A percentile compares a stretch with the other conserved stretches of the same genome.
These are phyloP conservation scores for Campoletis raptor DNA, from an alignment of 2,888 invertebrate genomes.

Conservation along the genomic window DNA sequence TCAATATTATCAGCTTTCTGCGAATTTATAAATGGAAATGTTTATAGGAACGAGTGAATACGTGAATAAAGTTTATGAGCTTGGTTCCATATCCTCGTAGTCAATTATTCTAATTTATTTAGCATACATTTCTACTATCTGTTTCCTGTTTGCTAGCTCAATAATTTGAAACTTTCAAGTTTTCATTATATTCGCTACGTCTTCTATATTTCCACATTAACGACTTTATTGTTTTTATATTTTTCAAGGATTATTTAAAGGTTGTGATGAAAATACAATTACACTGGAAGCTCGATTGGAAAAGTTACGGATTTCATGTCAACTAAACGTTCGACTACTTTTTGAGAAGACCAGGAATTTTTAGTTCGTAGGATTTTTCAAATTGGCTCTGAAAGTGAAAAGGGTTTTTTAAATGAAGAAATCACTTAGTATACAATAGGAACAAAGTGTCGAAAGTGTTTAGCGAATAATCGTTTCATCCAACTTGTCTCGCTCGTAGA, in stretches of 20 bases:
- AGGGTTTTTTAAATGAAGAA: neutral
- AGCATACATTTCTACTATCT: neutral
- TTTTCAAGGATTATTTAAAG: neutral
- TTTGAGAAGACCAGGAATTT: neutral
- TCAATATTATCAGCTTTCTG: neutral
- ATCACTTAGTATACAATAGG: neutral
- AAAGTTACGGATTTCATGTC: neutral
- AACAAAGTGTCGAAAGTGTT: neutral
- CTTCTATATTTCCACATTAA: neutral
- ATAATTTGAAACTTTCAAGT: neutral
- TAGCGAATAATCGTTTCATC: neutral
- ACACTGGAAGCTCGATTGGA: neutral
- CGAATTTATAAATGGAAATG: neutral
- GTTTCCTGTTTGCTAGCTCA: neutral
- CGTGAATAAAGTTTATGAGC: neutral
- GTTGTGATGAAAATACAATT: neutral
- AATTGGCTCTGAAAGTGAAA: neutral
- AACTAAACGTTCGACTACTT: neutral
- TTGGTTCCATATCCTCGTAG: neutral
- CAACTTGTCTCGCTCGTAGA: slow-evolving; percentile 9
- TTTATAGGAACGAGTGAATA: neutral
- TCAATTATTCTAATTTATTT: neutral
- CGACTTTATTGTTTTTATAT: neutral
- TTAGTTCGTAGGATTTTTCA: neutral
- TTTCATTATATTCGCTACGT: neutral